Percentiles rank a stretch among this genome's conserved stretches.
These are phyloP conservation scores for Pangasianodon hypophthalmus DNA, from an alignment of 2,113 vertebrate species.

Conservation along the genomic window DNA sequence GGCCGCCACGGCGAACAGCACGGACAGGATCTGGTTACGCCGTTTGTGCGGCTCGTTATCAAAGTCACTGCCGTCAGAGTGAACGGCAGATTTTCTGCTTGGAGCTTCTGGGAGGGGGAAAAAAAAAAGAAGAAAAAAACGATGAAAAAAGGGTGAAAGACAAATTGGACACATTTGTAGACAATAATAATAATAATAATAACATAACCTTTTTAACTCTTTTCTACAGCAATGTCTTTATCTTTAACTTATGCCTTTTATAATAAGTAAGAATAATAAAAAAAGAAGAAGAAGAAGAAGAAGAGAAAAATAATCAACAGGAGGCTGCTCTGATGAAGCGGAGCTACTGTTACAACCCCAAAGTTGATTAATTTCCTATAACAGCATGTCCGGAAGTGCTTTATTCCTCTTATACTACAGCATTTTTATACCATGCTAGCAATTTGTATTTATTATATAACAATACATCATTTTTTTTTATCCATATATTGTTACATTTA, in stretches of 20 bases:
- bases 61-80: slow-evolving; percentile 53
- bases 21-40: slow-evolving; percentile 86
- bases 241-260: not conserved
- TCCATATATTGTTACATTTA: not conserved
- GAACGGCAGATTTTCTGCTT: slow-evolving; percentile 46
- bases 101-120: slow-evolving; percentile 59
- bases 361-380: not conserved
- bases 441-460: not conserved
- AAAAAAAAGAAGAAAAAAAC: not conserved
- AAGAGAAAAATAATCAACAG: not conserved
- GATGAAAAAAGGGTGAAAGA: not conserved
- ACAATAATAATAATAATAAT: not conserved
- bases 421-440: not conserved
- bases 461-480: not conserved
- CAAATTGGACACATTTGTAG: not conserved
- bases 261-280: not conserved
- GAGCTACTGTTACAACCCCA: not conserved
- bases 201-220: no score
- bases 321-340: not conserved
- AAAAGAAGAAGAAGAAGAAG: no score
- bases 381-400: not conserved
- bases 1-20: slow-evolving; percentile 82
- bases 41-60: slow-evolving; percentile 86
- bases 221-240: no score
- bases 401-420: not conserved